Evolutionary conservation across 1,140 invertebrate species (phyloP).

Genomic region (Drosophila pseudoananassae): DNA sequence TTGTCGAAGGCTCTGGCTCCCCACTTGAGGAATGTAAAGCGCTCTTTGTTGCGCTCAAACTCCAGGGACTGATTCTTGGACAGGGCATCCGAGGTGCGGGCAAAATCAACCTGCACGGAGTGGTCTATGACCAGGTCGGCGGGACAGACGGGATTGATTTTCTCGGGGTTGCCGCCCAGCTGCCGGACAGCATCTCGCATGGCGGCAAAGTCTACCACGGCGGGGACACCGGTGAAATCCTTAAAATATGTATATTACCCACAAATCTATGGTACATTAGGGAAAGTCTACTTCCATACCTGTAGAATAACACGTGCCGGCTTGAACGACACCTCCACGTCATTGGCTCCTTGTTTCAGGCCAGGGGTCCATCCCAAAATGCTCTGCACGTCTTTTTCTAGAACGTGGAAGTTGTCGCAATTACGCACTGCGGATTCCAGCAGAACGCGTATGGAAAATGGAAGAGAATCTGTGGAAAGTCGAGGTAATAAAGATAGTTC

Average conservation of each 20-base stretch:
- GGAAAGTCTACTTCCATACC: constrained; percentile 84
- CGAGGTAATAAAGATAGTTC: constrained; percentile 9
- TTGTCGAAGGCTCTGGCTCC: constrained; percentile 97
- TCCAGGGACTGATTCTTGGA: constrained; percentile 97
- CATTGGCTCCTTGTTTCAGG: constrained; percentile 86
- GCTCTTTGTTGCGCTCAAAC: constrained; percentile 97
- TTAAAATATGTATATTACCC: constrained; percentile 66
- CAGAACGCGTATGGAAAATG: constrained; percentile 96
- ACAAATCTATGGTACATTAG: neutral
- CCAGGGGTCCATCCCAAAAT: constrained; percentile 94
- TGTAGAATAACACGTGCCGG: constrained; percentile 98
- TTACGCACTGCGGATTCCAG: constrained; percentile 97
- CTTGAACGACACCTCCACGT: constrained; percentile 97
- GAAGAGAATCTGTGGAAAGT: constrained; percentile 87
- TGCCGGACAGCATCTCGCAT: constrained; percentile 97
- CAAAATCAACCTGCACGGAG: constrained; percentile 98
- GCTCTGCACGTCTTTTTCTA: constrained; percentile 93
- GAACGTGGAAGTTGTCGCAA: constrained; percentile 97
- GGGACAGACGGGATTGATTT: constrained; percentile 98
- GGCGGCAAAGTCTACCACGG: constrained; percentile 99
- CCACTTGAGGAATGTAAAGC: constrained; percentile 99
- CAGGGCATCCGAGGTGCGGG: constrained; percentile 93
- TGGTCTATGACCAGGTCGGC: constrained; percentile 99
- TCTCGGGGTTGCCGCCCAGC: constrained; percentile 94
- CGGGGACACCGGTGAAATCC: constrained; percentile 98